These are phyloP conservation scores for Caenorhabditis inopinata DNA, from an alignment of 1,140 invertebrate genomes.

Conservation along the genomic window DNA sequence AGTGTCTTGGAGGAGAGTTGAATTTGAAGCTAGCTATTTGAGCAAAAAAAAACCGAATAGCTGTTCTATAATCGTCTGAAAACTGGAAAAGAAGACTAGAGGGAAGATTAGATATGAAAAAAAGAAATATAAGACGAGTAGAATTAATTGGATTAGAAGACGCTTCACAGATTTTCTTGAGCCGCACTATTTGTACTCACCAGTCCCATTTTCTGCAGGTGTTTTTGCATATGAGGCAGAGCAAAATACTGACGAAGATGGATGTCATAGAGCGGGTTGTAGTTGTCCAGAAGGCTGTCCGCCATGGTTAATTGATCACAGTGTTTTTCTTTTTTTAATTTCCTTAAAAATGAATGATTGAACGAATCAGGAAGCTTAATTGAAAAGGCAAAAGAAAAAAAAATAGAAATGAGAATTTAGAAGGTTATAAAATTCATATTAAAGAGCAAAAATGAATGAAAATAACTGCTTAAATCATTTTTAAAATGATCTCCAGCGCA, in stretches of 20 bases:
- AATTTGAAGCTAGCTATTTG: too few species aligned
- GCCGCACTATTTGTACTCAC: slow-evolving; percentile 36
- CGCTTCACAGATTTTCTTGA: too few species aligned
- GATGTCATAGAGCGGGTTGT: slow-evolving; percentile 59
- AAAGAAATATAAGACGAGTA: background rate
- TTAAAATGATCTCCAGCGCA: too few species aligned
- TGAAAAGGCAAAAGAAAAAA: background rate
- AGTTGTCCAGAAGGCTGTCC: slow-evolving; percentile 49
- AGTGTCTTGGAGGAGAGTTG: too few species aligned
- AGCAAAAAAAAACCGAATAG: background rate
- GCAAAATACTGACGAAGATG: slow-evolving; percentile 64
- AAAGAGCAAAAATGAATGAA: too few species aligned
- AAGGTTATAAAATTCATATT: too few species aligned
- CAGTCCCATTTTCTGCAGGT: slow-evolving; percentile 58
- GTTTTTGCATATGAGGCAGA: slow-evolving; percentile 63
- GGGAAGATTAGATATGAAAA: background rate
- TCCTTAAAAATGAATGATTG: background rate
- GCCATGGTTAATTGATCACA: slow-evolving; percentile 34
- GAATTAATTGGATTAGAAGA: background rate
- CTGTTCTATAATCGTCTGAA: too few species aligned
- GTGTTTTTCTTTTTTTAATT: background rate
- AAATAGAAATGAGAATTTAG: background rate
- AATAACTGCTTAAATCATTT: too few species aligned
- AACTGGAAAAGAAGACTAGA: background rate
- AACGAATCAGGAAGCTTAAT: background rate